Conservation (phyloP, 2,797 vertebrate species). For the Choloepus didactylus region DNA sequence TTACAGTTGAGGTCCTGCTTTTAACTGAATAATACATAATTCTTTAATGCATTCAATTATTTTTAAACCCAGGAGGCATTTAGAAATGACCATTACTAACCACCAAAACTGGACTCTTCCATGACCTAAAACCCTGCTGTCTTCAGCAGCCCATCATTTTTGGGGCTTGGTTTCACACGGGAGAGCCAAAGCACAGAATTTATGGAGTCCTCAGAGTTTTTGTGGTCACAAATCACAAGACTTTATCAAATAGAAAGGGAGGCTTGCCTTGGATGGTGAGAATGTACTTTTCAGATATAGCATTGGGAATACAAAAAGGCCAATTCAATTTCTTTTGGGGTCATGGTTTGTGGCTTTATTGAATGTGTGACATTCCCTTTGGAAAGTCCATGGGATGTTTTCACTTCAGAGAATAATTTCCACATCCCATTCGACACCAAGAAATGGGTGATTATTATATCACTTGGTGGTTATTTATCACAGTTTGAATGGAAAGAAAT, state of each 20-base stretch:
- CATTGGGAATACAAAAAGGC: slow-evolving; percentile 82
- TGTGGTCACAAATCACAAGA: slow-evolving; percentile 77
- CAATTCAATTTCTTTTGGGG: slow-evolving; percentile 86
- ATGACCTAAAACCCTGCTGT: slow-evolving; percentile 21
- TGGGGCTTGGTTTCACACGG: slow-evolving; percentile 12
- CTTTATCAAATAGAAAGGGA: slow-evolving; percentile 80
- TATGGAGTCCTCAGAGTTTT: slow-evolving; percentile 73
- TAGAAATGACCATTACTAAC: slow-evolving; percentile 52
- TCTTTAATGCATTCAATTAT: slow-evolving; percentile 68
- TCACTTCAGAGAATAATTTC: slow-evolving; percentile 83
- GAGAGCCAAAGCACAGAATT: slow-evolving; percentile 63
- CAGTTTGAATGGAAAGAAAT: slow-evolving; percentile 85
- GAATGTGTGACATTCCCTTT: slow-evolving; percentile 74
- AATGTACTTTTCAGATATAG: slow-evolving; percentile 75
- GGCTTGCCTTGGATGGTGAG: slow-evolving; percentile 78
- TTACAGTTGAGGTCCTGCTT: slow-evolving; percentile 42
- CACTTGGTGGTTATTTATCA: slow-evolving; percentile 84
- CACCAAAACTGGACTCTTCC: slow-evolving; percentile 28
- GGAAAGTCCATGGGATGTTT: slow-evolving; percentile 81
- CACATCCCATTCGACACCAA: slow-evolving; percentile 78
- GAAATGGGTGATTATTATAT: slow-evolving; percentile 85
- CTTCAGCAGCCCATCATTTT: slow-evolving; percentile 34
- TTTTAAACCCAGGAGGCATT: background rate
- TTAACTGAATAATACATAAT: slow-evolving; percentile 54
- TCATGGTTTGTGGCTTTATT: slow-evolving; percentile 84